Evolutionary conservation across 2,797 vertebrate species (phyloP).

Genomic region (Mus minutoides): DNA sequence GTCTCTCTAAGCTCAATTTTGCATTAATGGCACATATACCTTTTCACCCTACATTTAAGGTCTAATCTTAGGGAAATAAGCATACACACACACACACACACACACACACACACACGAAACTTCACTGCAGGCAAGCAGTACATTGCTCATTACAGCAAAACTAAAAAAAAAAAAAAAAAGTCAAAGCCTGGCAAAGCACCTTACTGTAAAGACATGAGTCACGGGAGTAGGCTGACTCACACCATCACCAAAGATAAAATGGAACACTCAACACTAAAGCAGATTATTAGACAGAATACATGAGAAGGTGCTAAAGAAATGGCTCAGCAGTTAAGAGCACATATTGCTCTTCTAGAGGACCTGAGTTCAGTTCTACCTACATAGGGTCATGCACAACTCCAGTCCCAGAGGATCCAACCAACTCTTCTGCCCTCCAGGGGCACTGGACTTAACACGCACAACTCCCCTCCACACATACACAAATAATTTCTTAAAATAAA

Average conservation of each 20-base stretch:
- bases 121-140: background rate
- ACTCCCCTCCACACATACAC: background rate
- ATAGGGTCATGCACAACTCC: background rate
- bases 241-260: background rate
- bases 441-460: background rate
- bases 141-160: background rate
- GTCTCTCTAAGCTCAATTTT: background rate
- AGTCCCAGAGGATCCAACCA: background rate
- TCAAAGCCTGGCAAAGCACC: background rate
- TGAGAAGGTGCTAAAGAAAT: background rate
- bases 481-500: background rate
- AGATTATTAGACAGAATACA: background rate
- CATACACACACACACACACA: background rate
- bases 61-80: background rate
- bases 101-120: background rate
- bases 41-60: background rate
- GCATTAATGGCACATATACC: background rate
- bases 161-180: background rate
- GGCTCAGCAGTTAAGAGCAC: background rate
- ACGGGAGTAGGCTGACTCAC: background rate
- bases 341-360: background rate
- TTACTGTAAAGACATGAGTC: background rate
- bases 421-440: background rate
- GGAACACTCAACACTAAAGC: background rate
- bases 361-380: background rate